These are phyloP conservation scores for Andrena marginata DNA, from an alignment of 2,888 invertebrate genomes.

Conservation along the genomic window DNA sequence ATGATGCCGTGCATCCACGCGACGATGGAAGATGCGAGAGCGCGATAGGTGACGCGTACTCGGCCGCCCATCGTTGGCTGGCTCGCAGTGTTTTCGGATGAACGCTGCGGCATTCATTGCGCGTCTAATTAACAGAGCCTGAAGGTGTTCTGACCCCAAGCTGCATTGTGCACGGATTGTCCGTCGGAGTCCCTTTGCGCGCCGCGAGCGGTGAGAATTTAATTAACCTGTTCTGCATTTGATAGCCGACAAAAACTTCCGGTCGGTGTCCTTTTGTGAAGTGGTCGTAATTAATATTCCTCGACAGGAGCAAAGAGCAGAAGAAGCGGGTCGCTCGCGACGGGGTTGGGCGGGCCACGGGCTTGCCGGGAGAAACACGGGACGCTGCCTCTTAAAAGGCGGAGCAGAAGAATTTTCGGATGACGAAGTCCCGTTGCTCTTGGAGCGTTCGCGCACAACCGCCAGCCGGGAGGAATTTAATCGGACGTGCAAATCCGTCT, in stretches of 20 bases:
- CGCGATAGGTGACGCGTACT: conserved; percentile 39
- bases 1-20: conserved; percentile 12
- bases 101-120: conserved; percentile 76
- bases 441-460: conserved; percentile 36
- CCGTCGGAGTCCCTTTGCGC: conserved; percentile 58
- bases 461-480: conserved; percentile 44
- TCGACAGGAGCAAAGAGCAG: conserved; percentile 59
- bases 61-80: conserved; percentile 52
- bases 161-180: conserved; percentile 57
- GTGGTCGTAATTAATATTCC: conserved; percentile 77
- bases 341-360: conserved; percentile 18
- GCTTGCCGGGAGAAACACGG: conserved; percentile 39
- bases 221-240: conserved; percentile 82
- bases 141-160: conserved; percentile 57
- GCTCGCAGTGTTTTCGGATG: conserved; percentile 76
- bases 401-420: conserved; percentile 65
- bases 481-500: conserved; percentile 59
- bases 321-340: conserved; percentile 19
- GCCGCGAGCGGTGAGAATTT: conserved; percentile 75
- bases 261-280: conserved; percentile 73
- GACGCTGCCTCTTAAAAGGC: conserved; percentile 42
- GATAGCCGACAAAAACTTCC: conserved; percentile 77
- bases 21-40: conserved; percentile 30
- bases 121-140: conserved; percentile 77
- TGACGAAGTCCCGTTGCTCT: conserved; percentile 52